Percentiles rank a stretch among this genome's conserved stretches.
These are phyloP conservation scores for cattle (Bos taurus) DNA, from an alignment of 2,113 vertebrate species.

Conservation along the genomic window DNA sequence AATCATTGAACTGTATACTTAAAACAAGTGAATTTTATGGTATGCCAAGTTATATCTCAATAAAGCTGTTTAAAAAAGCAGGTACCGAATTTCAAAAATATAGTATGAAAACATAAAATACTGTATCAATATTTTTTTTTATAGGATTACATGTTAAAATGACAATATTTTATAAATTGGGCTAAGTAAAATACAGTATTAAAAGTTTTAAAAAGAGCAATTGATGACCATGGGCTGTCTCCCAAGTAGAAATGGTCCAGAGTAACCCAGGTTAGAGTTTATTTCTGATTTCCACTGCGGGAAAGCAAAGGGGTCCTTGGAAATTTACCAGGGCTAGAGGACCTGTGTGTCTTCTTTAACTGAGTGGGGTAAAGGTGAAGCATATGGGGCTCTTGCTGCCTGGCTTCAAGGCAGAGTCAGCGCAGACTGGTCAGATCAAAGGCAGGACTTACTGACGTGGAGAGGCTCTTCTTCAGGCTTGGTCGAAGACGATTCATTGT, in stretches of 20 bases:
- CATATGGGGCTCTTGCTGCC: background rate
- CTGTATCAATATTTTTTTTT: background rate
- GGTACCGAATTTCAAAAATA: background rate
- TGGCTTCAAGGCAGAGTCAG: background rate
- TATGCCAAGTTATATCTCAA: background rate
- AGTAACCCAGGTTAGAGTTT: background rate
- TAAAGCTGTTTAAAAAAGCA: background rate
- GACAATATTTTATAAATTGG: background rate
- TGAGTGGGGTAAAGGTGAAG: too few relatives aligned
- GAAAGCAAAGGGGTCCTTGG: background rate
- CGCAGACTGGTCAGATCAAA: background rate
- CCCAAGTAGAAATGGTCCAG: background rate
- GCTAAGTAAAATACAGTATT: background rate
- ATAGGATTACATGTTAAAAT: background rate
- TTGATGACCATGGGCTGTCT: background rate
- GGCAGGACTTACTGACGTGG: conserved; percentile 74
- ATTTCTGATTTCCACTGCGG: background rate
- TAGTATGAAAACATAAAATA: background rate
- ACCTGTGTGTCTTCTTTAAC: too few relatives aligned
- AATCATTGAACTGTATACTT: background rate
- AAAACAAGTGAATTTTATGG: background rate
- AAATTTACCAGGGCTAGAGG: background rate
- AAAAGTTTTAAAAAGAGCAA: background rate
- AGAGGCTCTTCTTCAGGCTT: conserved; percentile 67
- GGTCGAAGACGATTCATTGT: conserved; percentile 57